Base-by-base conservation (phyloP, 30 jellyfish, hydroid and myxozoan species). In the Pelagia noctiluca region DNA sequence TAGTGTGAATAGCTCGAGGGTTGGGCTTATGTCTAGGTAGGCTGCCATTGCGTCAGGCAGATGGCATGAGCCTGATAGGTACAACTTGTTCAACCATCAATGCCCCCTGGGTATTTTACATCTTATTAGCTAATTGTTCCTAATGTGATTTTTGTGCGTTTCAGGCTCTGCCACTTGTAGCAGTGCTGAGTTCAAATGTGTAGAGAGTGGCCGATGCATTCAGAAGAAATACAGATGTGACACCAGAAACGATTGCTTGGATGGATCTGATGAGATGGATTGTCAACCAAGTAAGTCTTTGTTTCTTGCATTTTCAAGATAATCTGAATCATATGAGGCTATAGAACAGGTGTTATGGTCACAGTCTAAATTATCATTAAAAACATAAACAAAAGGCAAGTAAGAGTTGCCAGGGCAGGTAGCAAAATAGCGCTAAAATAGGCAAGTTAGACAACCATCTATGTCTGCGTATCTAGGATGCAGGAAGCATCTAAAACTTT, bases 201-300 rank as follows among this genome's bases (percentile, higher is more conserved):
- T 33, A 23, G 46, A 47, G 30, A 93, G 96, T 82, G 97, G 97
- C 18, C 94, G 82, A 53, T 93, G 99, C 75, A 93, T 93, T 65
- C 83, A 49, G 34, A 29, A 33, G 23, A 21, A 36, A 2, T 77
- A 22, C 77, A 63, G 75, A 70, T 93, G 99, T 74, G 99, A 93
- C 76, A 97, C 97, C 26, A 68, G 54, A 19, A 57, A 76, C 0
- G 97, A 93, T 28, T 93, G 99, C 61, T 57, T 81, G 34, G 99
- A 93, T 75, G 96, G 96, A 3, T 87, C 99, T 13, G 99, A 93
- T 83, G 99, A 93, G 66, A 30, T 18, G 35, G 53, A 68, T 34
- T 91, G 98, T 63, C 75, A 34, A n/a, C 68, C 90, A 76, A 90
- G 94, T 84, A 72, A 35, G 94, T 53, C 25, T n/a, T n/a, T n/a